phyloP scores from a whole-genome alignment of 2,888 invertebrate genomes.

The Acronicta aceris region DNA sequence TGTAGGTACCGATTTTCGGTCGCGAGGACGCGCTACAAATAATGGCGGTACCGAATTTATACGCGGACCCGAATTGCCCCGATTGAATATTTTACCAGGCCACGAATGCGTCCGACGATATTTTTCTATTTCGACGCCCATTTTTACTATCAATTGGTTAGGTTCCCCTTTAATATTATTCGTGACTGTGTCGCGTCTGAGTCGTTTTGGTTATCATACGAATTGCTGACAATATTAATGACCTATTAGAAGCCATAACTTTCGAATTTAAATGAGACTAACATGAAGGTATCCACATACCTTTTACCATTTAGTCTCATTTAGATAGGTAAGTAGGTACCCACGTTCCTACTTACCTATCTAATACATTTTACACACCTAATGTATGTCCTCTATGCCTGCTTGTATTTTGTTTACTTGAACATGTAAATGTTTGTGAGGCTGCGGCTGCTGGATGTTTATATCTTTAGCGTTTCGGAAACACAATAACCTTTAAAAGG shows the following conservation, averaged over 20 bases:
- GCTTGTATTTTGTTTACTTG: conserved; percentile 48
- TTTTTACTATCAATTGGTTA: conserved; percentile 88
- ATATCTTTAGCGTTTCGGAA: conserved; percentile 80
- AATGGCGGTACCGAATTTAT: conserved; percentile 87
- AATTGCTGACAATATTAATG: conserved; percentile 49
- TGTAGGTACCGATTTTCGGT: conserved; percentile 87
- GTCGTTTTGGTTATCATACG: conserved; percentile 55
- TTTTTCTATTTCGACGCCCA: conserved; percentile 87
- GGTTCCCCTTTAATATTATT: conserved; percentile 87
- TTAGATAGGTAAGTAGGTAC: too few relatives aligned
- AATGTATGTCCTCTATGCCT: conserved; percentile 34
- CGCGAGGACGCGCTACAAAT: conserved; percentile 87
- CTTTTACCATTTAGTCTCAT: too few relatives aligned
- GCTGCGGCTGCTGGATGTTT: conserved; percentile 58
- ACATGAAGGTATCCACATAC: conserved; percentile 8
- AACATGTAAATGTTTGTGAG: conserved; percentile 60
- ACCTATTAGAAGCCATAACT: conserved; percentile 48
- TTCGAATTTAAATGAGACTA: conserved; percentile 41
- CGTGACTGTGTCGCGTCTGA: conserved; percentile 67
- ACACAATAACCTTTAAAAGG: conserved; percentile 89
- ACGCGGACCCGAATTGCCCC: conserved; percentile 87
- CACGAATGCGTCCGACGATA: conserved; percentile 87
- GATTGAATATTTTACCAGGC: conserved; percentile 89
- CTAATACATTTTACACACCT: too few relatives aligned
- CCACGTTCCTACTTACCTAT: too few relatives aligned